These are phyloP conservation scores for Helostoma temminkii DNA, from an alignment of 2,797 vertebrate species.

Conservation along the genomic window DNA sequence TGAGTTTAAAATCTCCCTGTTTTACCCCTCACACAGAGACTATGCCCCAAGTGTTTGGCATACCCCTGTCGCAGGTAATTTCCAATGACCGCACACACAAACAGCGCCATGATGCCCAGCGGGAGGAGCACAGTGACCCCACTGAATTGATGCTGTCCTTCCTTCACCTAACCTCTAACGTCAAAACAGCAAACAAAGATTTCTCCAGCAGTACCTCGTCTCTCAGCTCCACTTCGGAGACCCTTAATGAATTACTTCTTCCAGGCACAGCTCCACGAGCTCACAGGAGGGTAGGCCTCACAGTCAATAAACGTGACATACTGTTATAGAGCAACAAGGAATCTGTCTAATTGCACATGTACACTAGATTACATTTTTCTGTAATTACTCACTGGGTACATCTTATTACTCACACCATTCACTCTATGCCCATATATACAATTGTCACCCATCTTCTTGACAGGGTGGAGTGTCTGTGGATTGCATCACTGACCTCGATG, in stretches of 20 bases:
- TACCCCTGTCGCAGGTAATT: slow-evolving; percentile 96
- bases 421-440: slow-evolving; percentile 9
- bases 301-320: slow-evolving; percentile 8
- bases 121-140: slow-evolving; percentile 90
- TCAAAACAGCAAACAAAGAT: slow-evolving; percentile 91
- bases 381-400: slow-evolving; percentile 6
- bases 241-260: slow-evolving; percentile 88
- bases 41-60: slow-evolving; percentile 92
- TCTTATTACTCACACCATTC: slow-evolving; percentile 14
- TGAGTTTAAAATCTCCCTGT: slow-evolving; percentile 51
- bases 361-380: slow-evolving; percentile 16
- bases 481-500: slow-evolving; percentile 98
- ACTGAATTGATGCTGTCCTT: slow-evolving; percentile 91
- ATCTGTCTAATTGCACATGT: slow-evolving; percentile 27
- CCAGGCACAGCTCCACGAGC: slow-evolving; percentile 88
- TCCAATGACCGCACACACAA: slow-evolving; percentile 94
- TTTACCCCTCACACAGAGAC: slow-evolving; percentile 84
- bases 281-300: slow-evolving; percentile 89
- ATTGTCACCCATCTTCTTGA: slow-evolving; percentile 65
- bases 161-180: slow-evolving; percentile 88
- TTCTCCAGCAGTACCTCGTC: slow-evolving; percentile 99
- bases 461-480: slow-evolving; percentile 99
- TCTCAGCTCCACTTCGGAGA: slow-evolving; percentile 97
- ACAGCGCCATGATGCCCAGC: slow-evolving; percentile 90
- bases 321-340: background rate